Evolutionary conservation across 2,797 vertebrate species (phyloP), one percentile per base, ranked within the genome.

Genomic region (Melanotaenia parkinsoni): DNA sequence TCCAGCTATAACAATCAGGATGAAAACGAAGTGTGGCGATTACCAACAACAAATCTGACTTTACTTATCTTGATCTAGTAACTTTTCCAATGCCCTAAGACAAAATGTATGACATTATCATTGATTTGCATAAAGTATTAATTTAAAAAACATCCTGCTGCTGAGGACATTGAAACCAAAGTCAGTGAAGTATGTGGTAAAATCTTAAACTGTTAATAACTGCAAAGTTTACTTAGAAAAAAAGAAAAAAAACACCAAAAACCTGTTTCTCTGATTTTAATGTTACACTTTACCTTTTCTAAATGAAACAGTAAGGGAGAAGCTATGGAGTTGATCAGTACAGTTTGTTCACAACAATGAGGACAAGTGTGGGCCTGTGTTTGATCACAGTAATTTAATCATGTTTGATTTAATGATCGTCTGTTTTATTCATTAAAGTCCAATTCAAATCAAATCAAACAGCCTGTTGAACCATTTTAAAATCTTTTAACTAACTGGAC

Each of bases 401-500:
- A 81, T 38, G 35, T 80, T 30, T 67, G 63, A 70, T 79, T 73
- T 74, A 63, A 45, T 33, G 2, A 59, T 63, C 33, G 58, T 69
- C 12, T 2, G 0, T 56, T 83, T 79, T 72, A 87, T 79, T 85
- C 45, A n/a, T 4, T 79, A 12, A 66, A 28, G 28, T 58, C 58
- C 80, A 62, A 71, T 62, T 32, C 6, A 6, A 33, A 33, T 58
- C 63, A 35, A 60, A 24, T 70, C 69, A 67, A 73, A 84, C 67
- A 69, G 43, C 22, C 75, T 38, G 30, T 18, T 62, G 37, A 81
- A 75, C 74, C 60, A 68, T 69, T 72, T 84, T 74, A 53, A 79
- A 80, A 79, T 24, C 11, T 56, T 81, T 74, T 14, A 70, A 74
- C 47, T 64, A 74, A 72, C 30, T n/a, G 24, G 11, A 75, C 1